These are phyloP conservation scores for Bergia sp. DNA, from an alignment of 92 coral and sea anemone genomes.

Conservation along the genomic window DNA sequence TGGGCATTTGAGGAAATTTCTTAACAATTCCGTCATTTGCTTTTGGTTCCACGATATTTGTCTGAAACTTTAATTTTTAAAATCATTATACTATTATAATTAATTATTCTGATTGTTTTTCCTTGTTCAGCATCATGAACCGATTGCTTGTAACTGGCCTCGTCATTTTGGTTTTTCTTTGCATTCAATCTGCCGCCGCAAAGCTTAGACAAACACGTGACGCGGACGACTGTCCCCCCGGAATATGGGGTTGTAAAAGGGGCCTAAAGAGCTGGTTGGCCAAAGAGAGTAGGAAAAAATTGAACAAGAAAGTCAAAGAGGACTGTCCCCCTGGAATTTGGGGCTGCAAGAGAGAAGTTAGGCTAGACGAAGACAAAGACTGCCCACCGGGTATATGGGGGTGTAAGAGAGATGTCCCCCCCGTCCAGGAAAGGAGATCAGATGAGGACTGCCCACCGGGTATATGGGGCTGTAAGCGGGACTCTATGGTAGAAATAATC, in stretches of 20 bases:
- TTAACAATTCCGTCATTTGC: too few relatives aligned
- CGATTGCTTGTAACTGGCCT: slow-evolving; percentile 14
- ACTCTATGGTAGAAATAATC: background rate
- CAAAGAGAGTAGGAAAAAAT: background rate
- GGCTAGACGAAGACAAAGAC: background rate
- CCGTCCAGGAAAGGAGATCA: background rate
- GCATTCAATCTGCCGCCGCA: slow-evolving; percentile 4
- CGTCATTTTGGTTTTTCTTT: slow-evolving; percentile 12
- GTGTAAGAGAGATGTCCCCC: slow-evolving; percentile 24
- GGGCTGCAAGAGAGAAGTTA: slow-evolving; percentile 8
- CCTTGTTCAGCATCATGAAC: slow-evolving; percentile 4
- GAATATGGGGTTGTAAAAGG: slow-evolving; percentile 38
- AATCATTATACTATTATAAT: too few relatives aligned
- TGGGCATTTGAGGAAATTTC: too few relatives aligned
- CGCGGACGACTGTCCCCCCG: slow-evolving; percentile 35
- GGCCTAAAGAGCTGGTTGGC: slow-evolving; percentile 18
- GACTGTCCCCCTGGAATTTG: slow-evolving; percentile 21
- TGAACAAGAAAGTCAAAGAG: background rate
- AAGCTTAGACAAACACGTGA: background rate
- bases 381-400: slow-evolving; percentile 46
- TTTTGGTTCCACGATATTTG: too few relatives aligned
- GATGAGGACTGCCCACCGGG: slow-evolving; percentile 35
- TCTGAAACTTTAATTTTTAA: too few relatives aligned
- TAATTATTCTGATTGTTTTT: background rate
- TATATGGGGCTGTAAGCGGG: slow-evolving; percentile 35